A percentile compares a stretch with the other conserved stretches of the same genome.
Conservation (phyloP, 2,113 vertebrate species). For the Dryoscopus gambensis region DNA sequence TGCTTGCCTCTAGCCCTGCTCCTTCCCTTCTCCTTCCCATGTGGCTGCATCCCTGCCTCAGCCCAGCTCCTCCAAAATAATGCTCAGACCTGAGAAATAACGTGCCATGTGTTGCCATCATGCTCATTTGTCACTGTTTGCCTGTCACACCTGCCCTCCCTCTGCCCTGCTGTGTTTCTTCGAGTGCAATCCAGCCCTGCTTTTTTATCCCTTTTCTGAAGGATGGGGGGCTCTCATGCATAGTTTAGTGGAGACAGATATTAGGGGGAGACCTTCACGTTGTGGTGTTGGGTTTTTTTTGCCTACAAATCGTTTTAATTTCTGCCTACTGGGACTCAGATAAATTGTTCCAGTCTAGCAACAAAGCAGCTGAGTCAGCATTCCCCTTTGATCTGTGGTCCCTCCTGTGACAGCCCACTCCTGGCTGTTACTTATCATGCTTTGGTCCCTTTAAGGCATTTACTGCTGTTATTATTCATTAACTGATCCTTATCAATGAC, state of each 20-base stretch:
- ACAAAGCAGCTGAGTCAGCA: neutral
- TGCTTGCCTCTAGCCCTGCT: neutral
- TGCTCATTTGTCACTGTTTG: neutral
- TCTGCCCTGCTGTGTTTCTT: neutral
- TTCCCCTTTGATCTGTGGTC: constrained; percentile 17
- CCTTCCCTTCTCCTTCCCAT: neutral
- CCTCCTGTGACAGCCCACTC: neutral
- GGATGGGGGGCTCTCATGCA: neutral
- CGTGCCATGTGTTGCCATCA: fast-evolving
- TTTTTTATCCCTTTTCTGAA: neutral
- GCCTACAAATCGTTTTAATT: neutral
- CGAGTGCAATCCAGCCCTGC: neutral
- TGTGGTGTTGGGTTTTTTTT: neutral
- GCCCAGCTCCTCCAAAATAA: neutral
- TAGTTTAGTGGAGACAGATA: neutral
- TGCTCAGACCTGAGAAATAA: neutral
- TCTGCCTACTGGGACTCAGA: neutral
- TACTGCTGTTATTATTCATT: constrained; percentile 14
- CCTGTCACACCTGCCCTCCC: neutral
- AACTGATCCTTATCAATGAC: constrained; percentile 35
- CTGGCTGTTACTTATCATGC: neutral
- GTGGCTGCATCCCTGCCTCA: neutral
- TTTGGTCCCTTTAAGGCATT: neutral
- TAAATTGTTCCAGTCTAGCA: neutral
- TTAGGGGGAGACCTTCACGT: neutral